phyloP scores from a whole-genome alignment of 2,888 invertebrate genomes.

The Busseola fusca region DNA sequence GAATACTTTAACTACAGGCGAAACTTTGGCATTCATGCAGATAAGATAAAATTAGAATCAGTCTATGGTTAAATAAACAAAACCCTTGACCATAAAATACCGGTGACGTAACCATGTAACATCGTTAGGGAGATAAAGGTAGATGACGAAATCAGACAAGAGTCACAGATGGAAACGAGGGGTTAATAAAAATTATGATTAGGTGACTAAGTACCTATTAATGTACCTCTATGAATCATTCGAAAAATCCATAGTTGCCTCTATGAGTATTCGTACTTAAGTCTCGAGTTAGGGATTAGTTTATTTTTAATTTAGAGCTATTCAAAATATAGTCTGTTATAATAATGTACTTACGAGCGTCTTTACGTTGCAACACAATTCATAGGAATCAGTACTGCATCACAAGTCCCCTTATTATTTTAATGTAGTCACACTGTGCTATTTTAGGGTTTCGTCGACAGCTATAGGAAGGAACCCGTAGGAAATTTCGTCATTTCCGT shows the following conservation, averaged over 20 bases:
- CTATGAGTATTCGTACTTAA: not conserved
- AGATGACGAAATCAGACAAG: constrained; percentile 48
- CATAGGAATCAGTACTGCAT: not conserved
- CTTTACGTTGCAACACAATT: constrained; percentile 3
- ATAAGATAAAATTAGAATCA: constrained; percentile 50
- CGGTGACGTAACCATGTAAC: constrained; percentile 48
- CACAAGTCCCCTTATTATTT: constrained; percentile 26
- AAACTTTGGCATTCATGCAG: constrained; percentile 37
- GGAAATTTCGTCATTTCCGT: constrained; percentile 45
- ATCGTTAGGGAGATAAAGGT: constrained; percentile 30
- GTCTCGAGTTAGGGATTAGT: not conserved
- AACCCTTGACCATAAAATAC: constrained; percentile 41
- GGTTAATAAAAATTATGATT: constrained; percentile 52
- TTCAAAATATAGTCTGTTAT: not conserved
- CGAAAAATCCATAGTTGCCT: constrained; percentile 4
- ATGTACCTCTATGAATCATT: constrained; percentile 43
- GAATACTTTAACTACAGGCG: constrained; percentile 31
- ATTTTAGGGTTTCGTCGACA: constrained; percentile 50
- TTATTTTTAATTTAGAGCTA: not conserved
- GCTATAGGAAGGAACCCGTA: constrained; percentile 45
- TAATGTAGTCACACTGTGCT: constrained; percentile 37
- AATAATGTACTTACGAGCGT: not conserved
- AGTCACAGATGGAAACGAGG: constrained; percentile 22
- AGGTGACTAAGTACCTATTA: constrained; percentile 39
- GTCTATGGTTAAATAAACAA: constrained; percentile 31